Evolutionary conservation across 2,113 vertebrate species (phyloP), one percentile per base, ranked within the genome.

Genomic region (Lichenostomus cassidix): DNA sequence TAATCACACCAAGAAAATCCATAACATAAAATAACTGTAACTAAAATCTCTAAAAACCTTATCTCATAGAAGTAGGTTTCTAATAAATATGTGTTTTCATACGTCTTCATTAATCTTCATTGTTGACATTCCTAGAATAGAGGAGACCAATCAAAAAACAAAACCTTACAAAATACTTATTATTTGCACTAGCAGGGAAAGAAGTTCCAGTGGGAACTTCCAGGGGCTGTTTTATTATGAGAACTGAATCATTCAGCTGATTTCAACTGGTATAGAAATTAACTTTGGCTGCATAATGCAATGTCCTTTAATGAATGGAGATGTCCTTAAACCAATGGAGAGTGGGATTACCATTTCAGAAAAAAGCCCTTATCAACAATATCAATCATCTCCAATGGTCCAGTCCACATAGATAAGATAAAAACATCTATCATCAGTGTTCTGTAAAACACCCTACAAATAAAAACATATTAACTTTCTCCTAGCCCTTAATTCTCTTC

Each of bases 31-130:
- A 65, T 63, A 94, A 56, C n/a, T 49, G 60, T 35, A 73, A 80
- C 33, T 60, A 79, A 94, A 86, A 79, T 50, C 31, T 31, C 53
- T 67, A 67, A 83, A 89, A 83, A 31, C 11, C 37, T 62, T 73
- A 41, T 49, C 44, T 92, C 44, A 76, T 28, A 65, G 11, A 93
- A 91, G 12, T 60, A 84, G 73, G 60, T 81, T 95, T 95, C 87
- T 89, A 93, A 96, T 87, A 84, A 90, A 89, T 70, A 13, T 19
- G 14, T 59, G 9, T 74, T 95, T 94, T 92, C 17, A 25, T 46
- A 94, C 75, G 28, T 87, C 81, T 70, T 84, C 60, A 68, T 20
- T 84, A 77, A 56, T 79, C 44, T 5, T 4, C 23, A 84, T 5
- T 55, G 39, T 9, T 89, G 80, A 85, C 44, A 64, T 87, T 92